Evolutionary conservation across 2,888 invertebrate genomes (phyloP), one percentile per base, ranked within the genome.

Genomic region (Brenthis daphne): DNA sequence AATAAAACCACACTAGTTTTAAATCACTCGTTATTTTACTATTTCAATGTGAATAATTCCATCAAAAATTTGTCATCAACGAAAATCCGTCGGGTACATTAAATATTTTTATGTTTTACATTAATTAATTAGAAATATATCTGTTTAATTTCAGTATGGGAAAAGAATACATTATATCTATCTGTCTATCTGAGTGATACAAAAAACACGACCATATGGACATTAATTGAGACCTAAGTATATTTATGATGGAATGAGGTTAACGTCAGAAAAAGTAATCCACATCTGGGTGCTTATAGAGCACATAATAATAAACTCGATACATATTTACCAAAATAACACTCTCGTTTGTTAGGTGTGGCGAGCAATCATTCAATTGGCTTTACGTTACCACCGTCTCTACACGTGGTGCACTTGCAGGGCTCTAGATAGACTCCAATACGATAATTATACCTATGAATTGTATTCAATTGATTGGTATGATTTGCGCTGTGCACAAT

Each of bases 401-500:
- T 57, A 24, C 61, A 61, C 55, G 48, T 67, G 60, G 55, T 67
- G 57, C 57, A 65, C 16, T 50, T 66, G 47, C 53, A 53, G 53
- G 63, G 61, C 48, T 61, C 58, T 57, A 66, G 54, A 66, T 60
- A 66, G 66, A 67, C 20, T 61, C 55, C 60, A 67, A 67, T 61
- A 56, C 60, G 60, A 67, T 67, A 67, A 67, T 67, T 67, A 67
- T 50, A 67, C 61, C 55, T 48, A 56, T 67, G 54, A 67, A 76
- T 73, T 75, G 70, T 73, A 76, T 73, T 72, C 74, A 76, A 76
- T 77, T 77, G 77, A 74, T 72, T 53, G 63, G 53, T 53, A 71
- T 67, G 73, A 73, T 68, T 71, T 70, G 71, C 71, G 66, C 56
- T 67, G 67, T 74, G 67, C 65, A 73, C 67, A 73, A 50, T 60